Conservation (phyloP, 2,113 vertebrate species). For the Cryptomyrus ogoouensis region DNA sequence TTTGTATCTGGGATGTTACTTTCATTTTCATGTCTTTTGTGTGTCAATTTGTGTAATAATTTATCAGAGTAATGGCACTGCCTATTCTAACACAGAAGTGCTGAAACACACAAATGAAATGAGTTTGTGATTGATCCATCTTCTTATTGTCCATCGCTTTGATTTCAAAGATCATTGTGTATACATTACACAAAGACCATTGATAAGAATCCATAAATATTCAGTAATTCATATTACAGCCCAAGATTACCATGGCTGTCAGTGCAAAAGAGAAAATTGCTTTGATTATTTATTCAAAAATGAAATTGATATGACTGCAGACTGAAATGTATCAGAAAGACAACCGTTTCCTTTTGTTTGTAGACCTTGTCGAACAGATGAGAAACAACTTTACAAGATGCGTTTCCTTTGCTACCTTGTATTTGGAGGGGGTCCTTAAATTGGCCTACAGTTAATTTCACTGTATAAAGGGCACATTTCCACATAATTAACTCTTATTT, state of each 20-base stretch:
- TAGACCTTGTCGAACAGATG: conserved; percentile 34
- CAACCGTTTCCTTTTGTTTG: conserved; percentile 23
- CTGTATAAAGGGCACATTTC: not conserved
- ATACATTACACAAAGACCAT: conserved; percentile 50
- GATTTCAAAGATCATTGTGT: conserved; percentile 41
- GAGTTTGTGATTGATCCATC: conserved; percentile 40
- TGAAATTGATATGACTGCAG: conserved; percentile 42
- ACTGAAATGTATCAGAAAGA: conserved; percentile 28
- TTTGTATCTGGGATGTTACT: conserved; percentile 22
- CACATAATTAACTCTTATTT: conserved; percentile 5
- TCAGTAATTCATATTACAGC: conserved; percentile 47
- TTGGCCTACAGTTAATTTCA: not conserved
- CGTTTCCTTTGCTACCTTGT: not conserved
- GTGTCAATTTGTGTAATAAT: conserved; percentile 36
- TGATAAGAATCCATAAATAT: conserved; percentile 60
- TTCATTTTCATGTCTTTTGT: conserved; percentile 33
- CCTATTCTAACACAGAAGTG: conserved; percentile 27
- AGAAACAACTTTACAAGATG: not conserved
- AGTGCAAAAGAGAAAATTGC: conserved; percentile 36
- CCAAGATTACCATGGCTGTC: conserved; percentile 41
- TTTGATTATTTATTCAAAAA: conserved; percentile 62
- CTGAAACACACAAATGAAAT: conserved; percentile 39
- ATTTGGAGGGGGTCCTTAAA: conserved; percentile 18
- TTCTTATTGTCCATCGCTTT: conserved; percentile 47
- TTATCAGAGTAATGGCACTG: conserved; percentile 42